Conservation (phyloP, 1,140 invertebrate species). For the Sitophilus oryzae region DNA sequence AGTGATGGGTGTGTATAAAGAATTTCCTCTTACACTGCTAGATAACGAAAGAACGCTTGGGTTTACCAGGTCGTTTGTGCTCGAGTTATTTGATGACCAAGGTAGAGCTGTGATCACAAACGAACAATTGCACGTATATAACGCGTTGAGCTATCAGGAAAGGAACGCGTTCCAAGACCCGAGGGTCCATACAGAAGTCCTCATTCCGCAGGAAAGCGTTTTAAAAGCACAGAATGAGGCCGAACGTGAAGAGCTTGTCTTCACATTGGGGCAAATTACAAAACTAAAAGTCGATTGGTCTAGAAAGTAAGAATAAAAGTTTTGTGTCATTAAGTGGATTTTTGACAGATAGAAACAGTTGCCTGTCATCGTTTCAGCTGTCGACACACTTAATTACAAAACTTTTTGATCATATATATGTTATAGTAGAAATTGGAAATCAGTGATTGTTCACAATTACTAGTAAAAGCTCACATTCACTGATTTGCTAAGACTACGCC, state of each 20-base stretch:
- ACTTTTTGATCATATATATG: too few species aligned
- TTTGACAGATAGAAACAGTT: too few species aligned
- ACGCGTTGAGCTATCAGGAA: slow-evolving; percentile 62
- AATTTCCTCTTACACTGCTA: slow-evolving; percentile 42
- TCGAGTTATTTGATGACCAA: slow-evolving; percentile 56
- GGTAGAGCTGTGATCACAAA: slow-evolving; percentile 69
- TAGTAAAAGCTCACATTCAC: too few species aligned
- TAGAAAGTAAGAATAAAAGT: slow-evolving; percentile 54
- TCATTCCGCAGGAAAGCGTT: slow-evolving; percentile 10
- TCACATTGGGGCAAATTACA: slow-evolving; percentile 63
- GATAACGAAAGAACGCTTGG: slow-evolving; percentile 33
- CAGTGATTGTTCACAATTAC: too few species aligned
- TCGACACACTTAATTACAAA: too few species aligned
- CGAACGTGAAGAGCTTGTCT: slow-evolving; percentile 51
- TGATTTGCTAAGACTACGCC: too few species aligned
- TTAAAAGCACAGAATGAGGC: slow-evolving; percentile 20
- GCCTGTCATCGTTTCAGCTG: too few species aligned
- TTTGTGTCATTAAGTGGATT: background rate
- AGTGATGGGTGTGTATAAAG: slow-evolving; percentile 72
- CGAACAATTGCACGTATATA: slow-evolving; percentile 72
- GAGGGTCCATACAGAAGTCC: slow-evolving; percentile 5
- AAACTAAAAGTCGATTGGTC: slow-evolving; percentile 80
- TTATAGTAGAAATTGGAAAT: too few species aligned
- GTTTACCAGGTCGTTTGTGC: slow-evolving; percentile 71
- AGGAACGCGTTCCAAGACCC: slow-evolving; percentile 30